Evolutionary conservation across 2,888 invertebrate species (phyloP).

Genomic region (Alcis repandata): DNA sequence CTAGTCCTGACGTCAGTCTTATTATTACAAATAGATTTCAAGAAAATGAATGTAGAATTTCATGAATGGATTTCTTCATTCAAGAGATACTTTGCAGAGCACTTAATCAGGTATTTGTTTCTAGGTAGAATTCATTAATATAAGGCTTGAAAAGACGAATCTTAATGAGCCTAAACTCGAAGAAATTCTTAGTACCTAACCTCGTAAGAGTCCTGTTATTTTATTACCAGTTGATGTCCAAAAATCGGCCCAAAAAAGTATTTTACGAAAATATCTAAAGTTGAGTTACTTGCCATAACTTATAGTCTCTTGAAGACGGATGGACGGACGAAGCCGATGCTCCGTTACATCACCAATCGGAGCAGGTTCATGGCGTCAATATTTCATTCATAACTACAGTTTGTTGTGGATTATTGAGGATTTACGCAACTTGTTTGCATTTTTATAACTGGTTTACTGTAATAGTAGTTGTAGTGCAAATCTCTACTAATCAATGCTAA

Average conservation of each 20-base stretch:
- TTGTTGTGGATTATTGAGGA: conserved; percentile 11
- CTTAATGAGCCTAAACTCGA: no score
- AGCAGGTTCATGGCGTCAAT: conserved; percentile 29
- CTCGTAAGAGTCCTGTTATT: no score
- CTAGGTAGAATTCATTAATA: no score
- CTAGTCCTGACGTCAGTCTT: no score
- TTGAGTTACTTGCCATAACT: conserved; percentile 12
- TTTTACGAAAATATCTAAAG: not conserved
- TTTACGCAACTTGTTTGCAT: conserved; percentile 26
- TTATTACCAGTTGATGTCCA: not conserved
- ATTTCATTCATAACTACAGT: conserved; percentile 27
- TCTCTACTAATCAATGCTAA: conserved; percentile 5
- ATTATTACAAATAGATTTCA: no score
- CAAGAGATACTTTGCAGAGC: no score
- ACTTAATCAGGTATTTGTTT: no score
- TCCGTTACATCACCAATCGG: conserved; percentile 26
- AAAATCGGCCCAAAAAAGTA: not conserved
- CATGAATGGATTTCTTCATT: no score
- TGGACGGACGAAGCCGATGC: conserved; percentile 15
- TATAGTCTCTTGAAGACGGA: not conserved
- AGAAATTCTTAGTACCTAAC: no score
- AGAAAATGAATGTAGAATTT: no score
- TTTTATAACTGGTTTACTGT: conserved; percentile 18
- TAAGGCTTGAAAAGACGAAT: no score
- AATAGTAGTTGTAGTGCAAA: conserved; percentile 17